Evolutionary conservation across 2,888 invertebrate genomes (phyloP).

Genomic region (Melinaea menophilus): DNA sequence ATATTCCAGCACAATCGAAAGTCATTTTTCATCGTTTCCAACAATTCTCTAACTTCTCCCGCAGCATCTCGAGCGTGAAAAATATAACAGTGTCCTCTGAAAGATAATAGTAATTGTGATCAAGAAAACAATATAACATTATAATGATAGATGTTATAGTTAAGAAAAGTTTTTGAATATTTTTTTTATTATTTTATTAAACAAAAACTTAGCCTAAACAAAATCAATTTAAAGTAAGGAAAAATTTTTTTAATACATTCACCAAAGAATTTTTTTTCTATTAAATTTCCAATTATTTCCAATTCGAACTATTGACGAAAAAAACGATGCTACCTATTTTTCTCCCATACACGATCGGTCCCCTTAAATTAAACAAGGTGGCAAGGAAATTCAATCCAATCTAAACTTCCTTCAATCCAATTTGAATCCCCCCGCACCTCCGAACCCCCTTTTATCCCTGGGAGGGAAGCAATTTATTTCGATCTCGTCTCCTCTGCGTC

Average conservation of each 20-base stretch:
- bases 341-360: slow-evolving; percentile 25
- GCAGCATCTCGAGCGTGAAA: slow-evolving; percentile 20
- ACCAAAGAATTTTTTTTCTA: slow-evolving; percentile 9
- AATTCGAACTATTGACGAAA: slow-evolving; percentile 17
- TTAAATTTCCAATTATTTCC: slow-evolving; percentile 22
- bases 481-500: slow-evolving; percentile 33
- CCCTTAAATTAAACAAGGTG: slow-evolving; percentile 70
- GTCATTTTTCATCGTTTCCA: slow-evolving; percentile 25
- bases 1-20: slow-evolving; percentile 13
- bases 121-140: background rate
- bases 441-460: slow-evolving; percentile 33
- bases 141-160: background rate
- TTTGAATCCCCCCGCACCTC: slow-evolving; percentile 63
- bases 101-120: too few relatives aligned
- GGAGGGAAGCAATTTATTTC: slow-evolving; percentile 47
- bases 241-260: background rate
- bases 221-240: too few relatives aligned
- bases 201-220: too few relatives aligned
- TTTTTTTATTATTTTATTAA: too few relatives aligned
- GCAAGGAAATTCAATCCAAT: slow-evolving; percentile 73
- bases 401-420: slow-evolving; percentile 75
- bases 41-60: slow-evolving; percentile 18
- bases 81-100: slow-evolving; percentile 15
- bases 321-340: slow-evolving; percentile 22
- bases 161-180: background rate